Base-by-base conservation (phyloP, 2,797 vertebrate genomes). In the Octomys mimax region DNA sequence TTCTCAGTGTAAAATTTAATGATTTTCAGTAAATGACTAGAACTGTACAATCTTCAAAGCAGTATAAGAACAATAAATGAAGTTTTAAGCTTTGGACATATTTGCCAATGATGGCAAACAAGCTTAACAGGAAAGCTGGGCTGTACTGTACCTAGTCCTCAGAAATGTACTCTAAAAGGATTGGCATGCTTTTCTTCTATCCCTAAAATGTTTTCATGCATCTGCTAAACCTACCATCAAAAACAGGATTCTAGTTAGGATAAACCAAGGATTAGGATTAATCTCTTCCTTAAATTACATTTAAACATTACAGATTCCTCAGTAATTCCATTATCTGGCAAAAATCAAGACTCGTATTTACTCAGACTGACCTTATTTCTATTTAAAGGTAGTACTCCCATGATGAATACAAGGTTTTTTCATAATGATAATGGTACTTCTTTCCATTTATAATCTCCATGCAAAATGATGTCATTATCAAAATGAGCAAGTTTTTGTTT, bases 221-320 rank as follows among this genome's bases (percentile, higher is more conserved):
- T 89, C 36, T 61, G 71, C 66, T 78, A 94, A 92, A 81, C 66
- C 66, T 87, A 36, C 81, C 64, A 89, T 89, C 42, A 66, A 46
- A 97, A 92, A 42, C 39, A 52, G 77, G 39, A 61, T 81, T 91
- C 31, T n/a, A 71, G 39, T 36, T 31, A 75, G 42, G 82, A 90
- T 85, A 19, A 94, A 57, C 26, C 77, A 70, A 62, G 81, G 61
- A 64, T 94, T 94, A 87, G n/a, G 28, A 39, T 71, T 82, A 92
- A 75, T 87, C 88, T 68, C 4, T 57, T 80, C 77, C n/a, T 52
- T 73, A 73, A 89, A 73, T 87, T 82, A 49, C 21, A 28, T 70
- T 91, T 82, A 84, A 68, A 42, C 62, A 49, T 90, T 22, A 46
- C 66, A 82, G 4, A 46, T 94, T 90, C 36, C 77, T 39, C 68